Base-by-base conservation (phyloP, 1,140 invertebrate species). In the Zaprionus camerounensis region DNA sequence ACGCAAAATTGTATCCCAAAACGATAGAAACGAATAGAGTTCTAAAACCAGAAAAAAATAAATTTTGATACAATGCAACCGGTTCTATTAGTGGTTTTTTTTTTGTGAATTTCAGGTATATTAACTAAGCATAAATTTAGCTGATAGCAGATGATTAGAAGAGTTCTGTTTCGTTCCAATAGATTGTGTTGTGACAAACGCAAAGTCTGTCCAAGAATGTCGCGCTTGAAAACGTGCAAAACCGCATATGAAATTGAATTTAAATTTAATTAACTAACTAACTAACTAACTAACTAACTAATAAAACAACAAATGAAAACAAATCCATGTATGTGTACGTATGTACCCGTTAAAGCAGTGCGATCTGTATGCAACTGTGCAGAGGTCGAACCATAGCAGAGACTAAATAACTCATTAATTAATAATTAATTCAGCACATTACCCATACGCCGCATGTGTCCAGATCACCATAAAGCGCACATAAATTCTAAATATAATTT, bases 401-500 rank as follows among this genome's bases (percentile, higher is more conserved):
- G 13, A 36, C 71, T 81, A 65, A 81, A 77, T 73, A 73, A 63
- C n/a, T 46, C 55, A 67, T 58, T 67, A 67, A 58, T 56, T 66
- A 66, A 44, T 66, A 57, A 57, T 41, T 24, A 70, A 80, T 69
- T 76, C 69, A 88, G 31, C 67, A 76, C 38, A 46, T 72, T 57
- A 72, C 38, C 57, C 36, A 72, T 76, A 72, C 74, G 74, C 63
- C 53, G 53, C 53, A 7, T 75, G 41, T n/a, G 49, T 36, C n/a
- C 17, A 26, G 59, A 70, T 79, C 73, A 58, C 26, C 76, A 76
- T 82, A 65, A 82, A 76, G 70, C 61, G 68, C 58, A 75, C 63
- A 82, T 72, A 65, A 83, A 83, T 67, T 68, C 12, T 36, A 76
- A 57, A 36, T 71, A 46, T 53, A 62, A 80, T 66, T 77, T 57